Percentiles rank a stretch among this genome's conserved stretches.
Evolutionary conservation across 23 tunicate species (phyloP).

Genomic region (Trididemnum clinides): DNA sequence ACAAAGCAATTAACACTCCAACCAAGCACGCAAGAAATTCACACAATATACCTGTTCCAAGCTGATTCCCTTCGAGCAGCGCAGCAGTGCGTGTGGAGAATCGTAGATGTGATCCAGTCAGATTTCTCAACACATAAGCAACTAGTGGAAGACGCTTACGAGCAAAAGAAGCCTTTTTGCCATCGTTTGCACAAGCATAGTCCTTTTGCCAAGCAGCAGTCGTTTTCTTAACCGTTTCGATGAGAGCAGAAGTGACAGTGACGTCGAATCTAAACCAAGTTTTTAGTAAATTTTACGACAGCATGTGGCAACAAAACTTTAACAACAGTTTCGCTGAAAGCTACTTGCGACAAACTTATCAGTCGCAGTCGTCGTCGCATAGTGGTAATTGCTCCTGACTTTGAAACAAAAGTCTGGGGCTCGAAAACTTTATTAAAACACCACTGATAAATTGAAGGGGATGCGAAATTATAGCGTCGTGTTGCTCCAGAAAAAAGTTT

Average conservation of each 20-base stretch:
- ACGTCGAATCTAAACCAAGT: slow-evolving; percentile 70
- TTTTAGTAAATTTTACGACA: neutral
- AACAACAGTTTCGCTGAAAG: neutral
- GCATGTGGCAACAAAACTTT: neutral
- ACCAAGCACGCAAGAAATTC: too few species aligned
- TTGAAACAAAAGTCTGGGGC: too few species aligned
- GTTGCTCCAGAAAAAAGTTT: too few species aligned
- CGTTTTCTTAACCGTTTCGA: slow-evolving; percentile 80
- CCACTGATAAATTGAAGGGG: too few species aligned
- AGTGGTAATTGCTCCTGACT: too few species aligned
- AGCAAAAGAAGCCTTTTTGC: neutral
- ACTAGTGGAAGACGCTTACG: slow-evolving; percentile 65
- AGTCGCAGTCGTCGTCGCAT: too few species aligned
- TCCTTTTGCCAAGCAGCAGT: slow-evolving; percentile 49
- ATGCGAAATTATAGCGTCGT: too few species aligned
- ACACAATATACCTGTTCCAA: neutral
- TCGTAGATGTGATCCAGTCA: slow-evolving; percentile 57
- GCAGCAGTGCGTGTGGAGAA: slow-evolving; percentile 72
- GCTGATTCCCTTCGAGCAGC: neutral
- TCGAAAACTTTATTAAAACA: too few species aligned
- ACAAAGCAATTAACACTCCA: neutral
- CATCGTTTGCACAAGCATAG: slow-evolving; percentile 11
- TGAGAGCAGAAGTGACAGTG: slow-evolving; percentile 84
- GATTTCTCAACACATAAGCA: slow-evolving; percentile 71
- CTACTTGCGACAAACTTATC: too few species aligned